Base-by-base conservation (phyloP, 2,113 vertebrate genomes). In the Phalacrocorax brasilianus region DNA sequence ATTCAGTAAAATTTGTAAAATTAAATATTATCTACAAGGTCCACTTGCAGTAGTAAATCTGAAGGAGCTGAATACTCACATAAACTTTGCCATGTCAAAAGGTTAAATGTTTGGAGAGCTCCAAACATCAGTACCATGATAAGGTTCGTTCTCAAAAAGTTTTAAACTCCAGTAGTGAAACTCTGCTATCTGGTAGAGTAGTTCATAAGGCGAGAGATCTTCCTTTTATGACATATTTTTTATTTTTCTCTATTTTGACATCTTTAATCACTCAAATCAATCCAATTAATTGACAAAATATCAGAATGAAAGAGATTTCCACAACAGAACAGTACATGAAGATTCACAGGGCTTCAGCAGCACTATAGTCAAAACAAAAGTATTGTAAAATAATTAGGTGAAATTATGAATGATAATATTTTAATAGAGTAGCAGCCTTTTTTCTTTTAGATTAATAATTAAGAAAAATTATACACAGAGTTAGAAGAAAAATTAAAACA, bases 371-470 rank as follows among this genome's bases (percentile, higher is more conserved):
- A 74, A 84, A 85, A 68, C 7, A 71, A 59, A 94, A 67, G 6
- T 66, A 75, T 53, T 88, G 21, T 81, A 73, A 95, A 92, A 84
- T 27, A 56, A 14, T 65, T 78, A 56, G 13, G 56, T 66, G 45
- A 92, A 95, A 95, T 65, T 63, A 91, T 35, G 50, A 80, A 26
- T 59, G 32, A 79, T 73, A 71, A 89, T 86, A 91, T 95, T 11
- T 91, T 80, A 56, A 55, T 58, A 74, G 17, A 66, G 49, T 23
- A 90, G 38, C 28, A 90, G 65, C 11, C 11, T 65, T 83, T 71
- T 65, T 82, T 52, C 13, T 67, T 82, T 91, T 95, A 80, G 32
- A 80, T 85, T 23, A 91, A 84, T 89, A 93, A 93, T 84, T 92
- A 81, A 83, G 45, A 74, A 75, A 67, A 85, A 85, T 52, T 4